phyloP scores from a whole-genome alignment of 2,113 vertebrate genomes.

The Cephalopterus ornatus region DNA sequence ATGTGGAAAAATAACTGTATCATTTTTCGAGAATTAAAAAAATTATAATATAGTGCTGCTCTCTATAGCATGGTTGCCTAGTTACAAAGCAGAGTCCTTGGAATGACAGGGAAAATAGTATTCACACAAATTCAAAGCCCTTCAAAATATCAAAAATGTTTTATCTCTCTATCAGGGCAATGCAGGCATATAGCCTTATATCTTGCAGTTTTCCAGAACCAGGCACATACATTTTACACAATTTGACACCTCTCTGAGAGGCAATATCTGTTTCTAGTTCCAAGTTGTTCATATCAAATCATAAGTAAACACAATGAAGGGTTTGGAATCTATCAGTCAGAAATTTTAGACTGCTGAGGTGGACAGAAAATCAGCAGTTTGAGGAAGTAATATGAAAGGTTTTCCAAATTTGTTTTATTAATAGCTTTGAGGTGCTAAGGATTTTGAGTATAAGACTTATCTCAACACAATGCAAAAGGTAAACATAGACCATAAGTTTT shows the following conservation, averaged over 20 bases:
- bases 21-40: not conserved
- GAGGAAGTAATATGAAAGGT: not conserved
- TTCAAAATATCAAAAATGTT: not conserved
- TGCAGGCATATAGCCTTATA: not conserved
- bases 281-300: not conserved
- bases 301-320: not conserved
- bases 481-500: not conserved
- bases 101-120: not conserved
- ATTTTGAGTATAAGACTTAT: not conserved
- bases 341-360: not conserved
- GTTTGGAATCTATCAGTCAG: not conserved
- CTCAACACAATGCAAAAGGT: not conserved
- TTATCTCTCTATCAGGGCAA: not conserved
- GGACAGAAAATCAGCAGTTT: not conserved
- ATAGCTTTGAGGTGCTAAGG: not conserved
- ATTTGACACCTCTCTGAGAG: not conserved
- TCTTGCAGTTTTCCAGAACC: not conserved
- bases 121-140: not conserved
- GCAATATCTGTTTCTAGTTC: not conserved
- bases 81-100: conserved; percentile 27
- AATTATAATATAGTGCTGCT: not conserved
- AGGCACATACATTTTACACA: not conserved
- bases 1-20: not conserved
- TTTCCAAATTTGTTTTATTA: not conserved
- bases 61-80: conserved; percentile 26